Evolutionary conservation across 1,140 invertebrate genomes (phyloP), one percentile per base, ranked within the genome.

Genomic region (Drosophila pseudoobscura): DNA sequence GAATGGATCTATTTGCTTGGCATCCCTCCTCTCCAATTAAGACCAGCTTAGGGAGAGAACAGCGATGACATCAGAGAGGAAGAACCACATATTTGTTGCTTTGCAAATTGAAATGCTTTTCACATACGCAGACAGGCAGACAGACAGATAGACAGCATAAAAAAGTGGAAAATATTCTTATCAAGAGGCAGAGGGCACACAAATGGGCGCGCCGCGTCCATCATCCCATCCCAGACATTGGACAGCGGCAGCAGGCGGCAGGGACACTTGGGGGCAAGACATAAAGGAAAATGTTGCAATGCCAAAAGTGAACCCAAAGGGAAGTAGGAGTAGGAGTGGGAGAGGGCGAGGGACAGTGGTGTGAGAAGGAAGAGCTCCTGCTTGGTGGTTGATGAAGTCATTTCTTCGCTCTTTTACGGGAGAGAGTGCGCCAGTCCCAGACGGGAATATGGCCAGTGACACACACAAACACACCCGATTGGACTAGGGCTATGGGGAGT

Each of bases 31-130:
- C 52, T 50, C 49, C 66, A 69, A 70, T 70, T 70, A 70, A 57
- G 64, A 69, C 69, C 64, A 70, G 64, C 69, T 70, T 53, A 69
- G 64, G 52, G 52, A 20, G 26, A 53, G 64, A 64, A 50, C 66
- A 69, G 68, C 57, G 64, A 69, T 70, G 66, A 70, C 66, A 70
- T 65, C 51, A 54, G 64, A 57, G 43, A 68, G 52, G 64, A 69
- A 65, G 41, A 68, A 44, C 49, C 60, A 52, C 44, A 43, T 50
- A 51, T 52, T 31, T 56, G 22, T 29, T 47, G 55, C 39, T 60
- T 55, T 71, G 57, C 43, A 64, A 49, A 66, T 41, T 66, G 62
- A 75, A 64, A 73, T 78, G 57, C 78, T 76, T 39, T 77, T 84
- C 59, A 62, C 59, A 80, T 59, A 54, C 75, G 66, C 69, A 39